Evolutionary conservation across 2,113 vertebrate genomes (phyloP).

Genomic region (Felis catus): F.catus_Fca126_mat1.0 CM031417.1:93835001-93835500

Average conservation of each 20-base stretch:
- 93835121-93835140: background rate
- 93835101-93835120: background rate
- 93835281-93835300: slow-evolving; percentile 9
- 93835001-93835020: background rate
- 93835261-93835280: background rate
- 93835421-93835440: background rate
- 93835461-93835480: background rate
- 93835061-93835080: background rate
- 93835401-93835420: background rate
- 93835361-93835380: slow-evolving; percentile 5
- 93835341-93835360: background rate
- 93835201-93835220: background rate
- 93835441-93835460: background rate
- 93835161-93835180: background rate
- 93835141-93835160: background rate
- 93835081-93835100: background rate
- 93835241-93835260: background rate
- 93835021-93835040: background rate
- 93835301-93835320: background rate
- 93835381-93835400: background rate
- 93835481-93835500: background rate
- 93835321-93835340: background rate
- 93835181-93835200: background rate
- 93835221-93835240: slow-evolving; percentile 22
- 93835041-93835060: background rate